Base-by-base conservation (phyloP, 2,797 vertebrate genomes). In the Diplodus puntazzo region DNA sequence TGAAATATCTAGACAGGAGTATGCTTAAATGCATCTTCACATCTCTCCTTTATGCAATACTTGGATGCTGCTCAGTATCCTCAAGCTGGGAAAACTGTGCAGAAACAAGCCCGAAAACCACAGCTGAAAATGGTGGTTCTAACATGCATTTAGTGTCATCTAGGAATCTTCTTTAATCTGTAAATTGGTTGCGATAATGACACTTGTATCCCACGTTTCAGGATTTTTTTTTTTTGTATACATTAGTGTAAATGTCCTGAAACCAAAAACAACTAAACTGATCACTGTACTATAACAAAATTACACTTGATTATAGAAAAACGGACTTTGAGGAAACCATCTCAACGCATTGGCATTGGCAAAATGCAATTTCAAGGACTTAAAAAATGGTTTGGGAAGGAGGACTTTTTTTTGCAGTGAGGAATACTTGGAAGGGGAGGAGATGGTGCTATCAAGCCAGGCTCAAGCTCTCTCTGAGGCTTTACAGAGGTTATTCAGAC, bases 401-500 rank as follows among this genome's bases (percentile, higher is more conserved):
- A 62, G 7, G 34, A 20, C 1, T 58, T 27, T 27, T 58, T 53
- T 71, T 48, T 64, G 25, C 34, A 71, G 18, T 18, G 49, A 52
- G 50, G 25, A 80, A 76, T 34, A 66, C 17, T 69, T 66, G 34
- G 59, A 62, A 42, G 66, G 27, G 27, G 50, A 59, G 72, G 34
- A 39, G 65, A 57, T 53, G 60, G 63, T 10, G 62, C 65, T 58
- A 80, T 82, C 71, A 72, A 84, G 68, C 54, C 46, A 54, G 59
- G 46, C 45, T 65, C 52, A 50, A 61, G 77, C 66, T 63, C 45
- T 73, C 55, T 67, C 63, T 69, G 73, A 84, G 55, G 67, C 84
- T 90, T 87, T 68, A 78, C 77, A 81, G 76, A 75, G 75, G 48
- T 55, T 75, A 53, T 46, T 66, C 59, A 75, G 67, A 83, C 55